Evolutionary conservation across 30 jellyfish, hydroid and myxozoan genomes (phyloP).

Genomic region (Chrysaora quinquecirrha): DNA sequence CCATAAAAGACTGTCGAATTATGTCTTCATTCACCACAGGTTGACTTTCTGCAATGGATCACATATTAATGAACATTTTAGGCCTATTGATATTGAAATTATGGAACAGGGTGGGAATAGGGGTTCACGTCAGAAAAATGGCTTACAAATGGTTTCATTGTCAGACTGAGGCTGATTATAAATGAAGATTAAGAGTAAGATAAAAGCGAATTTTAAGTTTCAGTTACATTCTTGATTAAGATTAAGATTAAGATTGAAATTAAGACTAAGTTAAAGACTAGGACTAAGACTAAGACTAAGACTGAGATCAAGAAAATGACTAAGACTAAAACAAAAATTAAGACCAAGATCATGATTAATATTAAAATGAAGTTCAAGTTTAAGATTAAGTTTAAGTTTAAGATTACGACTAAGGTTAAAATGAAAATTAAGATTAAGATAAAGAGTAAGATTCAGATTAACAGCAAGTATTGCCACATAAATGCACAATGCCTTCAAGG

Average conservation of each 20-base stretch:
- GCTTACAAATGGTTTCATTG: not conserved
- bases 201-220: not conserved
- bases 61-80: not conserved
- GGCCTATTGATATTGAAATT: not conserved
- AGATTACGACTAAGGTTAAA: not conserved
- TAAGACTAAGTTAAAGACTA: not conserved
- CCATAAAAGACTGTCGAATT: slow-evolving; percentile 20
- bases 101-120: not conserved
- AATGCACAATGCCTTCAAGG: too few species aligned
- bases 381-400: not conserved
- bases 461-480: not conserved
- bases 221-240: not conserved
- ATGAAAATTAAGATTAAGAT: not conserved
- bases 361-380: not conserved
- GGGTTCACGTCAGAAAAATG: not conserved
- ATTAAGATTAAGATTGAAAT: not conserved
- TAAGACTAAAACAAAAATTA: not conserved
- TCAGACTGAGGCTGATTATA: too few species aligned
- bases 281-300: not conserved
- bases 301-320: not conserved
- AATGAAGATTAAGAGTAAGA: not conserved
- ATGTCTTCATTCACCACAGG: slow-evolving; percentile 57
- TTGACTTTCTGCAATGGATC: slow-evolving; percentile 19
- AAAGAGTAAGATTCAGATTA: not conserved
- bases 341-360: not conserved